phyloP scores from a whole-genome alignment of 2,113 vertebrate genomes.

The Barnardius zonarius region DNA sequence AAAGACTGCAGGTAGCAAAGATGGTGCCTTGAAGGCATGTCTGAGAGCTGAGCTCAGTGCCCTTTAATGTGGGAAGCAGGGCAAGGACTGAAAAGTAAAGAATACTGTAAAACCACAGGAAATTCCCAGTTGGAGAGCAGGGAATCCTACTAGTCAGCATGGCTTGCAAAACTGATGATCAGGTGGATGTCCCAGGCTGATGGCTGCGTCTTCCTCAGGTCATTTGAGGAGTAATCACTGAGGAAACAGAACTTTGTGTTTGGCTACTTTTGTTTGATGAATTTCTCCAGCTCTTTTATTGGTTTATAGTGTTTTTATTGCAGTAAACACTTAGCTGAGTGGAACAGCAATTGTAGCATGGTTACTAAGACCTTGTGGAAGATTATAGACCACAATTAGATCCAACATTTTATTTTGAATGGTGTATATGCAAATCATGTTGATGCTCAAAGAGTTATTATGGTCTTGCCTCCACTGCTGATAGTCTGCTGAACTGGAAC shows the following conservation, averaged over 20 bases:
- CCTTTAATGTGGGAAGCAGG: neutral
- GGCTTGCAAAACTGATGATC: neutral
- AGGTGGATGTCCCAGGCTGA: neutral
- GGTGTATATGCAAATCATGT: neutral
- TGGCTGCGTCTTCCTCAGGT: neutral
- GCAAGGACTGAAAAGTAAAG: neutral
- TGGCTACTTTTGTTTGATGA: neutral
- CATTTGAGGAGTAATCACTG: neutral
- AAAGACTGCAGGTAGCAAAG: neutral
- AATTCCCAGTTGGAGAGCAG: neutral
- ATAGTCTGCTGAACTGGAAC: neutral
- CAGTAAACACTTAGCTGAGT: slow-evolving; percentile 9
- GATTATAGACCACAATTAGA: neutral
- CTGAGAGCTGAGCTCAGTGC: neutral
- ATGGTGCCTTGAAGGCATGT: neutral
- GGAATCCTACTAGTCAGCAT: neutral
- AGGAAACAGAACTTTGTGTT: slow-evolving; percentile 7
- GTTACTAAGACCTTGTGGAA: neutral
- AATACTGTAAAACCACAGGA: neutral
- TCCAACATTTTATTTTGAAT: neutral
- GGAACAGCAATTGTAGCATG: slow-evolving; percentile 1
- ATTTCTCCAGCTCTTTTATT: neutral
- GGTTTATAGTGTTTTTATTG: neutral
- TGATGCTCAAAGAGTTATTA: neutral
- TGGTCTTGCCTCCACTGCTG: neutral